Evolutionary conservation across 2,888 invertebrate genomes (phyloP).

Genomic region (Drosophila stalkeri): DNA sequence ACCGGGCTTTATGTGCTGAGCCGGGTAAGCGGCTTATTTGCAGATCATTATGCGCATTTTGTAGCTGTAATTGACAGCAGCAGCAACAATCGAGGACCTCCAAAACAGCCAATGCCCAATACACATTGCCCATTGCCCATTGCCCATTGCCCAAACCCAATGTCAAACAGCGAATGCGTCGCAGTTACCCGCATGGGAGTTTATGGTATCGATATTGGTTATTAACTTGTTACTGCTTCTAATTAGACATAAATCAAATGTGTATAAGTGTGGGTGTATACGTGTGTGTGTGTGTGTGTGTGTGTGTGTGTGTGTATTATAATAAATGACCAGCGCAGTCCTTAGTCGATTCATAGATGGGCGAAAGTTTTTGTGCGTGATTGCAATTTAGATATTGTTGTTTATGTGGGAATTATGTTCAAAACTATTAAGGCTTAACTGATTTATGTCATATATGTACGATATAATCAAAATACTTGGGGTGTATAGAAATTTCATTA

Average conservation of each 20-base stretch:
- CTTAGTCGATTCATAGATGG: background rate
- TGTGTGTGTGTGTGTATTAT: conserved; percentile 1
- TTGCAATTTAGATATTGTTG: conserved; percentile 12
- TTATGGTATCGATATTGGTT: conserved; percentile 39
- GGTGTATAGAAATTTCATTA: background rate
- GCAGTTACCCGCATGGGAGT: background rate
- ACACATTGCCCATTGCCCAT: background rate
- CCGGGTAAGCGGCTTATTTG: conserved; percentile 56
- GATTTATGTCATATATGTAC: background rate
- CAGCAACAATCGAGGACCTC: conserved; percentile 9
- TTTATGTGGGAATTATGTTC: conserved; percentile 1
- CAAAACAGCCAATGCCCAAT: background rate
- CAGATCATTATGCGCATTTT: conserved; percentile 54
- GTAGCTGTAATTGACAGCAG: conserved; percentile 41
- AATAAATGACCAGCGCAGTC: conserved; percentile 26
- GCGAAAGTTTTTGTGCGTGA: conserved; percentile 34
- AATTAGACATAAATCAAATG: conserved; percentile 62
- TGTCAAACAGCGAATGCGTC: background rate
- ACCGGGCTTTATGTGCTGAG: conserved; percentile 11
- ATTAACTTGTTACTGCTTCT: conserved; percentile 56
- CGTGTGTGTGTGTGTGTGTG: background rate
- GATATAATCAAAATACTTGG: background rate
- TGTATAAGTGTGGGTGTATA: background rate
- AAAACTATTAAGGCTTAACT: background rate
- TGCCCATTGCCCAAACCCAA: background rate